Base-by-base conservation (phyloP, 2,888 invertebrate species). In the Chalcis sispes region DNA sequence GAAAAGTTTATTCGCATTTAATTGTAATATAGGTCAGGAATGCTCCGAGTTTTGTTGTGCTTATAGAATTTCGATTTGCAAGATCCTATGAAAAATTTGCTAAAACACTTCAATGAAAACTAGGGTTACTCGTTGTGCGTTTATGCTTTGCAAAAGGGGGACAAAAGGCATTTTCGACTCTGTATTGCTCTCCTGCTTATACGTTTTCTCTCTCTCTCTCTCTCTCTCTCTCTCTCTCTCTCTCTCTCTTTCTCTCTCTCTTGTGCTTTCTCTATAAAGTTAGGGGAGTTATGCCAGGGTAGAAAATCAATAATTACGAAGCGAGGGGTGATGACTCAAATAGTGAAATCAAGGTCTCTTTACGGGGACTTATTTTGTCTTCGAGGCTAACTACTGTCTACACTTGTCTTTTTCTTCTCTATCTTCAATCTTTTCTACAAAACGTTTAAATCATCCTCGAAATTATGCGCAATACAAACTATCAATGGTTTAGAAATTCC, bases 271-370 rank as follows among this genome's bases (percentile, higher is more conserved):
- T 84, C 80, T 83, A 85, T 84, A 83, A 87, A 86, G 85, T 86
- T 88, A 87, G 88, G 88, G 88, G 87, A 87, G 86, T 86, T 85
- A 62, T 85, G 83, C 83, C 82, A 85, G 83, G 82, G 79, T 82
- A 82, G 87, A 88, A 88, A 88, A 89, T 88, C 88, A 88, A 89
- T 89, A 89, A 89, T 89, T 88, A 87, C 87, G 83, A 85, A 85
- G 83, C 85, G 83, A 87, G 85, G 88, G 86, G 85, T 83, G 88
- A 88, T 88, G 88, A 88, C 87, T 88, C 87, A 86, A 88, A 87
- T 85, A 85, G 83, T 82, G 83, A 88, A 89, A 88, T 88, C 87
- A 88, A 88, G 86, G 85, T 85, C 84, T 84, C 83, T 81, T 80
- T 80, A 80, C 80, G 80, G 84, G 82, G 56, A 58, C 59, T 65